Evolutionary conservation across 1,140 invertebrate species (phyloP), one percentile per base, ranked within the genome.

Genomic region (Centruroides vittatus): DNA sequence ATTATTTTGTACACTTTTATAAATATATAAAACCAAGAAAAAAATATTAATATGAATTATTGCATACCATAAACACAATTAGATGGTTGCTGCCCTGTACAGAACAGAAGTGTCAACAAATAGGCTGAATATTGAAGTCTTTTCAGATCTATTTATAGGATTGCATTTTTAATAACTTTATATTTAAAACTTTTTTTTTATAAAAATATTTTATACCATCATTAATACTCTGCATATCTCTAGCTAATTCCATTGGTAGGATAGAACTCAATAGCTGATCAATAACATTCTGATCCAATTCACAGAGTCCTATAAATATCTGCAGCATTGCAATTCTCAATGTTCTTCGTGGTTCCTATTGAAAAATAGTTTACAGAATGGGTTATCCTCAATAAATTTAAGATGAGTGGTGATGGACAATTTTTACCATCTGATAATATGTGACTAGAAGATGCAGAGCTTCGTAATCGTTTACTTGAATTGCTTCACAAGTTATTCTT

Each of bases 231-330:
- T 69, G 67, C 51, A 77, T 70, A 60, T 77, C 75, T 78, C 83
- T 81, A 50, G 88, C 88, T 60, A 95, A 76, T 78, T 94, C 90
- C 70, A 89, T 82, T 0, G 90, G 89, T 57, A 95, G 76, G 62
- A 93, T 82, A 54, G 90, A 93, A 67, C 85, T 84, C 23, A 93
- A 78, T 71, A 94, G 81, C 35, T 89, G 84, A 58, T 82, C 84
- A 9, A 92, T 78, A 58, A 88, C 83, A 12, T 83, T 82, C 55
- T 81, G 77, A 73, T 93, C 88, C 59, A 94, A 74, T 53, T 83
- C 83, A 72, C 89, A 92, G 80, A 93, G 84, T 55, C 87, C 82
- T 51, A 85, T 86, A 75, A 94, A 93, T 12, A 86, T 84, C 78
- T 91, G 78, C 56, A 93, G 75, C 47, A 94, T 76, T 1, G 88